Percentiles rank a stretch among this genome's conserved stretches.
Conservation (phyloP, 2,113 vertebrate species). For the Chascanopsetta lugubris region DNA sequence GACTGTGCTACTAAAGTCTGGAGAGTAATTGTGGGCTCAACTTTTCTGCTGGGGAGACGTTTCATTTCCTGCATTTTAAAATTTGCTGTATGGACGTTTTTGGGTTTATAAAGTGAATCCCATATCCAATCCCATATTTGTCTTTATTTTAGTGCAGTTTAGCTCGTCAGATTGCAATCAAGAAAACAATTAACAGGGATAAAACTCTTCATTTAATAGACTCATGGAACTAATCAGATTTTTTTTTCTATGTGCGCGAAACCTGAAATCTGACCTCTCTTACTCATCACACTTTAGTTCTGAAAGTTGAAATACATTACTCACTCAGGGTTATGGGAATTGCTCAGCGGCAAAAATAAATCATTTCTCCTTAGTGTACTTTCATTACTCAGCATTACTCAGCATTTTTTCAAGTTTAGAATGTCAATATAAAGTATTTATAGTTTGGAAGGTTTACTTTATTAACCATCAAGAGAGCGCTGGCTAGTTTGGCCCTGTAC, state of each 20-base stretch:
- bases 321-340: too few species aligned
- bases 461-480: too few species aligned
- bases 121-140: slow-evolving; percentile 10
- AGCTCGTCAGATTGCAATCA: neutral
- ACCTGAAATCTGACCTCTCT: neutral
- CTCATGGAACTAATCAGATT: neutral
- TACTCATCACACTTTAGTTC: neutral
- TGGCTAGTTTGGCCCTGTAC: too few species aligned
- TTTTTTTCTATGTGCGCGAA: too few species aligned
- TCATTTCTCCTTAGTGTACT: too few species aligned
- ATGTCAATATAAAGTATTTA: too few species aligned
- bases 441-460: too few species aligned
- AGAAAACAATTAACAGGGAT: neutral
- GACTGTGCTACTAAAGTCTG: slow-evolving; percentile 36
- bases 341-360: too few species aligned
- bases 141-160: slow-evolving; percentile 16
- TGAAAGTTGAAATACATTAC: neutral
- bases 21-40: slow-evolving; percentile 34
- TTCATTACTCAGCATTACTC: too few species aligned
- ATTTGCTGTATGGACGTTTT: slow-evolving; percentile 11
- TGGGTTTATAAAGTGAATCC: neutral
- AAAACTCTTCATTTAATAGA: neutral
- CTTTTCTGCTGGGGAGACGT: slow-evolving; percentile 19
- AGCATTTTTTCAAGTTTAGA: too few species aligned
- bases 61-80: slow-evolving; percentile 33